Evolutionary conservation across 2,888 invertebrate genomes (phyloP).

Genomic region (Ethmia dodecea): DNA sequence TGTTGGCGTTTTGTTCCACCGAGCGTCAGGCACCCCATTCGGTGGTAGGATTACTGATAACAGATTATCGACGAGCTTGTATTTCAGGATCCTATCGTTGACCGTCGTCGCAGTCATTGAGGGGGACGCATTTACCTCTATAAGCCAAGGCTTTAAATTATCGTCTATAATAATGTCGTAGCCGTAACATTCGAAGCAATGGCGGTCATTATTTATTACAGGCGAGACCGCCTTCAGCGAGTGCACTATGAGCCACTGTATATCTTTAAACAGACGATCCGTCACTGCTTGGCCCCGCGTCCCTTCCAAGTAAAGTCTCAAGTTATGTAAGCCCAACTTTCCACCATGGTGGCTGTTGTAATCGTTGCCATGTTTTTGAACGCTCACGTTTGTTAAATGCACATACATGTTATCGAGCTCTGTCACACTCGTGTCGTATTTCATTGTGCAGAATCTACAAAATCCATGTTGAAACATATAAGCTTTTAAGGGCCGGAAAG

Average conservation of each 20-base stretch:
- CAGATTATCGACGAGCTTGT: constrained; percentile 94
- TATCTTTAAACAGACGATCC: constrained; percentile 91
- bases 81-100: constrained; percentile 94
- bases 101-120: constrained; percentile 94
- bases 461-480: constrained; percentile 95
- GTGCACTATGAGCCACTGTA: constrained; percentile 92
- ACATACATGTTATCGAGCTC: constrained; percentile 95
- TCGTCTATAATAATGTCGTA: constrained; percentile 97
- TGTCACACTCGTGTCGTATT: constrained; percentile 91
- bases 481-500: constrained; percentile 93
- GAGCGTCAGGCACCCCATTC: constrained; percentile 89
- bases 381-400: constrained; percentile 96
- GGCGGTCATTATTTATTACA: constrained; percentile 93
- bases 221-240: constrained; percentile 93
- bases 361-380: constrained; percentile 96
- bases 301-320: constrained; percentile 91
- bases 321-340: constrained; percentile 93
- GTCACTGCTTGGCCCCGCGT: constrained; percentile 92
- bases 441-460: constrained; percentile 96
- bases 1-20: constrained; percentile 89
- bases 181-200: constrained; percentile 95
- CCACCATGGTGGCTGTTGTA: constrained; percentile 95
- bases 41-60: constrained; percentile 92
- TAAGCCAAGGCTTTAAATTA: constrained; percentile 93
- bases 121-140: constrained; percentile 96